Evolutionary conservation across 2,888 invertebrate species (phyloP).

Genomic region (Lordiphosa fenestrarum): DNA sequence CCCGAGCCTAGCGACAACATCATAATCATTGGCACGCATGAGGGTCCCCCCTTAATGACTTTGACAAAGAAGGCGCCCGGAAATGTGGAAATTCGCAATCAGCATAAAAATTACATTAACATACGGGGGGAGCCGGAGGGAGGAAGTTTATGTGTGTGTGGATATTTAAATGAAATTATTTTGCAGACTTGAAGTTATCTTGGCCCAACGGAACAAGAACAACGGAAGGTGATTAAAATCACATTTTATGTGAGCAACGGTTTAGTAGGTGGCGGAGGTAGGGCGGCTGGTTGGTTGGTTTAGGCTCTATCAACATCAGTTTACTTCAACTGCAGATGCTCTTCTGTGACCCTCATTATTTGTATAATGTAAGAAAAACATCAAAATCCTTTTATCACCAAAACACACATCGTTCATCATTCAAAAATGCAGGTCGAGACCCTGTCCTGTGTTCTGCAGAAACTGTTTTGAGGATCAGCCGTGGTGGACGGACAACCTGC

Average conservation of each 20-base stretch:
- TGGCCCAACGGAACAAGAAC: conserved; percentile 43
- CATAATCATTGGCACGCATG: conserved; percentile 47
- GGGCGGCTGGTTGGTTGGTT: conserved; percentile 4
- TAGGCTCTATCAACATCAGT: too few relatives aligned
- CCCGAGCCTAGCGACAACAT: conserved; percentile 45
- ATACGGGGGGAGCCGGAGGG: conserved; percentile 35
- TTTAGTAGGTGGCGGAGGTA: not conserved
- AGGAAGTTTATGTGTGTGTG: conserved; percentile 55
- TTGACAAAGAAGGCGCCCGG: conserved; percentile 53
- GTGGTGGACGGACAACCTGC: conserved; percentile 55
- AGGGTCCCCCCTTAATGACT: conserved; percentile 33
- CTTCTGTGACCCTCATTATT: conserved; percentile 1
- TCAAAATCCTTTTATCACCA: conserved; percentile 59
- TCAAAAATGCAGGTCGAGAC: conserved; percentile 11
- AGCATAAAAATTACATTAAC: conserved; percentile 74
- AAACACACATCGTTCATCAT: conserved; percentile 36
- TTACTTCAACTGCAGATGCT: too few relatives aligned
- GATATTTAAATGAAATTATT: conserved; percentile 66
- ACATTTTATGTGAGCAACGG: conserved; percentile 56
- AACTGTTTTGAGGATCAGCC: conserved; percentile 45
- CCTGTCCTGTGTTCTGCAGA: conserved; percentile 19
- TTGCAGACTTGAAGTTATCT: conserved; percentile 18
- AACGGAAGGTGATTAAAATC: conserved; percentile 76
- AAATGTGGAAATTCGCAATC: conserved; percentile 73
- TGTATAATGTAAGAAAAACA: conserved; percentile 49